These are phyloP conservation scores for Drosophila bifasciata DNA, from an alignment of 1,140 invertebrate genomes.

Conservation along the genomic window DNA sequence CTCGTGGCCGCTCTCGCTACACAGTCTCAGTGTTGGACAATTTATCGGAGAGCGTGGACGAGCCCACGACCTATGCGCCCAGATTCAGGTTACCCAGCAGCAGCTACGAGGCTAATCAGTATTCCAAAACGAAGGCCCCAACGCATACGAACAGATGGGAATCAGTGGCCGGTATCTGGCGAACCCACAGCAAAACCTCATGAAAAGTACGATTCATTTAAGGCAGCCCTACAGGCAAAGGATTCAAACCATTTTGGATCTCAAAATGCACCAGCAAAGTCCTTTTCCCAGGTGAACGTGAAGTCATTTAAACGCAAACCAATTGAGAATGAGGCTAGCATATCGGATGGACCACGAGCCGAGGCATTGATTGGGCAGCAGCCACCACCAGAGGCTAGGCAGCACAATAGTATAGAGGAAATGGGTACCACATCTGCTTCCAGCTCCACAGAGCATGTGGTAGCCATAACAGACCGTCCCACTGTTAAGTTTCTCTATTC, in stretches of 20 bases:
- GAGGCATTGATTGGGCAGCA: conserved; percentile 65
- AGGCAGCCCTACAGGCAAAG: conserved; percentile 44
- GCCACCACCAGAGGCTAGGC: conserved; percentile 32
- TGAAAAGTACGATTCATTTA: conserved; percentile 67
- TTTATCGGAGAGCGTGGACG: conserved; percentile 55
- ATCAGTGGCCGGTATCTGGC: conserved; percentile 19
- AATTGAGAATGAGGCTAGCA: conserved; percentile 62
- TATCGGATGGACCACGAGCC: conserved; percentile 51
- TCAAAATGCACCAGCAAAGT: not conserved
- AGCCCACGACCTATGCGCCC: conserved; percentile 80
- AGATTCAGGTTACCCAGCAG: conserved; percentile 42
- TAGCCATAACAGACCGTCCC: conserved; percentile 63
- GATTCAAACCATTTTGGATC: conserved; percentile 14
- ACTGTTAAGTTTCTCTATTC: conserved; percentile 71
- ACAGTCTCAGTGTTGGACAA: conserved; percentile 61
- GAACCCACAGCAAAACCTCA: conserved; percentile 29
- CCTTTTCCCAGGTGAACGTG: too few species aligned
- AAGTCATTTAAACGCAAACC: conserved; percentile 46
- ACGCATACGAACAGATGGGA: conserved; percentile 47
- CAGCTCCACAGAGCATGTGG: conserved; percentile 52
- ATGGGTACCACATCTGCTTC: conserved; percentile 14
- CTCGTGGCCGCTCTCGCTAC: conserved; percentile 73
- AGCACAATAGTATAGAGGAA: conserved; percentile 69
- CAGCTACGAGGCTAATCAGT: conserved; percentile 16
- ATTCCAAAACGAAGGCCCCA: conserved; percentile 52